A percentile compares a stretch with the other conserved stretches of the same genome.
These are phyloP conservation scores for Nematostella vectensis DNA, from an alignment of 92 coral and sea anemone genomes.

Conservation along the genomic window DNA sequence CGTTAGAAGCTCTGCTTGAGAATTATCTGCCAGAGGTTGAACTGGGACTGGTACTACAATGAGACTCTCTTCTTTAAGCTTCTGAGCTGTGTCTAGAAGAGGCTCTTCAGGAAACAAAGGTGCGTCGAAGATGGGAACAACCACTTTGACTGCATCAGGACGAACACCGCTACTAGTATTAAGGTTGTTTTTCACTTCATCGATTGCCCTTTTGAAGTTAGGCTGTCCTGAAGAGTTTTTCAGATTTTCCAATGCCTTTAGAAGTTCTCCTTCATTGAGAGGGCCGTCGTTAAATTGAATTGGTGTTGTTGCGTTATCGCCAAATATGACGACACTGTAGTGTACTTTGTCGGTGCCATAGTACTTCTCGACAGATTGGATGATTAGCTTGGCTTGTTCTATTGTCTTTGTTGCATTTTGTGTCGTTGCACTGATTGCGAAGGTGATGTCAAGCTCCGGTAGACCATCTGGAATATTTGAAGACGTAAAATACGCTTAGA, in stretches of 20 bases:
- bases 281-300: slow-evolving; percentile 3
- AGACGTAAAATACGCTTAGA: background rate
- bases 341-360: slow-evolving; percentile 13
- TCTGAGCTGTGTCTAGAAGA: slow-evolving; percentile 2
- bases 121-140: slow-evolving; percentile 10
- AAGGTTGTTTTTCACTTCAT: slow-evolving; percentile 3
- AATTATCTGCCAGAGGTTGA: background rate
- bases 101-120: slow-evolving; percentile 2
- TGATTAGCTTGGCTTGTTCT: slow-evolving; percentile 5
- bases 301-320: slow-evolving; percentile 3
- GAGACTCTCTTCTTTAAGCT: slow-evolving; percentile 14
- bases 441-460: slow-evolving; percentile 7
- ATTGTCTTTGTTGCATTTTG: background rate
- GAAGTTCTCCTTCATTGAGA: slow-evolving; percentile 7
- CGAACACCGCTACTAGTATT: slow-evolving; percentile 11
- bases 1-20: background rate
- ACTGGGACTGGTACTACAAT: slow-evolving; percentile 19
- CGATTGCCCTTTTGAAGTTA: slow-evolving; percentile 10
- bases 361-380: slow-evolving; percentile 5
- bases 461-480: slow-evolving; percentile 22
- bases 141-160: slow-evolving; percentile 16
- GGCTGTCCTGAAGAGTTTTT: slow-evolving; percentile 6
- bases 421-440: slow-evolving; percentile 10
- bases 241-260: slow-evolving; percentile 2
- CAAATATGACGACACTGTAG: slow-evolving; percentile 13